Base-by-base conservation (phyloP, 2,888 invertebrate genomes). In the Marasmarcha lunaedactyla region DNA sequence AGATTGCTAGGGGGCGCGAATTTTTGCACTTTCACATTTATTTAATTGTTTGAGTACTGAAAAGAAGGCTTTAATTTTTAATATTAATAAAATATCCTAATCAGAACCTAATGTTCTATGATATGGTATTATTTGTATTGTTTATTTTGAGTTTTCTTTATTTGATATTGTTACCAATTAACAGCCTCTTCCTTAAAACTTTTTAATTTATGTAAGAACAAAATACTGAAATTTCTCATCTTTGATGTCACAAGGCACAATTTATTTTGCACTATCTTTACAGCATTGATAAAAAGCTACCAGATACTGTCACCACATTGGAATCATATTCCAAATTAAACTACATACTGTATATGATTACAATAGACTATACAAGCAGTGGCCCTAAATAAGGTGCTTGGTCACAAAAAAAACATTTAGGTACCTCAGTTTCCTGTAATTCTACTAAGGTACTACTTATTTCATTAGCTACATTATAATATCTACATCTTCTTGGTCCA, bases 371-470 rank as follows among this genome's bases (percentile, higher is more conserved):
- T 7, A 20, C 20, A 46, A 85, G 66, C 43, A 56, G 52, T 33
- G 89, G 89, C 14, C 90, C 90, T 54, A 77, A 65, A 57, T 90
- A 90, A 15, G 85, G 84, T 45, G 86, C 84, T 53, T 87, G 84
- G 71, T 90, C 89, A 72, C 89, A 90, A 87, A 88, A 90, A 65
- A 89, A 92, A 70, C 89, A 89, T 40, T 76, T 71, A 33, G 91
- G 90, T 46, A 87, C 84, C 35, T 76, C 76, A 12, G 85, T 86
- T 69, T 87, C 86, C 57, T 84, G 76, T 58, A 86, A 65, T 59
- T 76, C 86, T 41, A 84, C 87, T 48, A 87, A 41, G 59, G 83
- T 81, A n/a, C 73, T 69, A 47, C 79, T 77, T 43, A 87, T 60
- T 62, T 84, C 81, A 54, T 84, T 74, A 27, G 69, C 52, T 51